Evolutionary conservation across 2,888 invertebrate genomes (phyloP), one percentile per base, ranked within the genome.

Genomic region (Aethes cnicana): DNA sequence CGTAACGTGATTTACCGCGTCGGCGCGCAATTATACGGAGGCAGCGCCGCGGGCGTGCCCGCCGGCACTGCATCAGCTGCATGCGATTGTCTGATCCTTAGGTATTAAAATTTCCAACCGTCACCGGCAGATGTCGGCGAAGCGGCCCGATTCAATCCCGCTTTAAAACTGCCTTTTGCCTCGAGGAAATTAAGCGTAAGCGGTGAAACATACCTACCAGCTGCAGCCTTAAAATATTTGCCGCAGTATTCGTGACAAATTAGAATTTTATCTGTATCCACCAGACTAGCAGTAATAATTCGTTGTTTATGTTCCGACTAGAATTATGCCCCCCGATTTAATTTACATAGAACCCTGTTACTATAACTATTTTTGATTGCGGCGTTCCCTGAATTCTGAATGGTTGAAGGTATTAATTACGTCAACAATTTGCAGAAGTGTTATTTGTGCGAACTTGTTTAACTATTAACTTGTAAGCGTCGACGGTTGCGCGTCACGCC

Each of bases 391-490:
- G 49, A 50, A 57, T 56, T 47, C 54, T 57, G 56, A 59, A 57
- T 56, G 55, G 56, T 43, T 39, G 52, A 35, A 61, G 66, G 68
- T 66, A 77, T 81, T 77, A 77, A 77, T 77, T 70, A 72, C 71
- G 50, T 57, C 62, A 74, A 74, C 76, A 68, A 71, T 76, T 74
- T 67, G 56, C 68, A 70, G 64, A 63, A 63, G 59, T 62, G 57
- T 73, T 74, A 74, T 74, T 69, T 72, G 59, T 57, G 69, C 62
- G 68, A 72, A 72, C 72, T 74, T 72, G 74, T 68, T 69, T 69
- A 77, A 80, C 73, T 76, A 64, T 69, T 71, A 74, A 77, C 74
- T 75, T 77, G 74, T 77, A 75, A 68, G 64, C 61, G 62, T 68
- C 59, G 64, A 74, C 69, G 62, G 68, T 69, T 71, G 63, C 63